Base-by-base conservation (phyloP, 2,113 vertebrate species). In the Orthonyx spaldingii region DNA sequence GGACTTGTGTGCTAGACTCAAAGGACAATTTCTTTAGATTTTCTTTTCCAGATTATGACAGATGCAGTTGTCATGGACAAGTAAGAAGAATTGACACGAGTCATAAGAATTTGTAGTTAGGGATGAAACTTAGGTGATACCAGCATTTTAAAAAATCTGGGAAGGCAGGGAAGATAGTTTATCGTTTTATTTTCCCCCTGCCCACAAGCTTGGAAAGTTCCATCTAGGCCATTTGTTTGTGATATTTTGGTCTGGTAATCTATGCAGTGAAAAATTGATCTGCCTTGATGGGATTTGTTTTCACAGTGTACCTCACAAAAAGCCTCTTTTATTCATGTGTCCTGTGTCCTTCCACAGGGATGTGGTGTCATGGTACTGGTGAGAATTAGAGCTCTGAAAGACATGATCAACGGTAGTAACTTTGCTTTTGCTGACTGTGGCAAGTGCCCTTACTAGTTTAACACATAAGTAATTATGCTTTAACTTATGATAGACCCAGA, bases 371-470 rank as follows among this genome's bases (percentile, higher is more conserved):
- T 6, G 42, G 32, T 57, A 30, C 28, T 57, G 61, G 28, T 22
- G 79, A 37, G 37, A 68, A 44, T 32, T 7, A 42, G 23, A 64
- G 9, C 47, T 82, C 44, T 81, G 60, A 72, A 78, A 17, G 39
- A 33, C 7, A 5, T 4, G 15, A 23, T 33, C 4, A 13, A 12
- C 0, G 0, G 24, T 22, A 28, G 59, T 44, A 55, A 52, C 47
- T 84, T 35, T 56, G 32, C 37, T 59, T 88, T 71, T 5, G 1
- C 74, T 55, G 33, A 26, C 56, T 63, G 14, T 65, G 49, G 53
- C 17, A 77, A 63, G 11, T 49, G 17, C 28, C 7, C 1, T 0
- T 16, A 23, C 14, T 41, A n/a, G 9, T 61, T 68, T 64, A 82
- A 76, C n/a, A 72, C 32, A 46, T 24, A 68, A 46, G 10, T 56